Evolutionary conservation across 2,888 invertebrate genomes (phyloP).

Genomic region (Strigamia maritima): DNA sequence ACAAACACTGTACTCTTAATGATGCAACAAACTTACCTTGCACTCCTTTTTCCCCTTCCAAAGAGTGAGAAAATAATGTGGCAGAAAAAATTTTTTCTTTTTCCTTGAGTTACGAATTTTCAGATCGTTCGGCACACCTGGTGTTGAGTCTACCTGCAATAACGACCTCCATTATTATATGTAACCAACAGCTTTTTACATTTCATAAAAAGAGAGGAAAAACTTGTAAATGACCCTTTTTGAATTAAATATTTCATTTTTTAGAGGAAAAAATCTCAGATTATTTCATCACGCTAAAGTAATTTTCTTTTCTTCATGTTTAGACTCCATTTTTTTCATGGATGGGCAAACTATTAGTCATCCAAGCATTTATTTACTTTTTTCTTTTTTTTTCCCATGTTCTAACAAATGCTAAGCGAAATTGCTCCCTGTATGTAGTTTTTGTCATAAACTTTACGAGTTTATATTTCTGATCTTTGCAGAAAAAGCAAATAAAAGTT

Average conservation of each 20-base stretch:
- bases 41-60: not conserved
- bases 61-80: not conserved
- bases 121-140: conserved; percentile 14
- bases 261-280: not conserved
- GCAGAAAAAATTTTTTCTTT: not conserved
- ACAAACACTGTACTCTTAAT: conserved; percentile 1
- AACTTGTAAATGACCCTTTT: conserved; percentile 8
- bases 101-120: not conserved
- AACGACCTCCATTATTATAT: conserved; percentile 20
- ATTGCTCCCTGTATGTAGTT: not conserved
- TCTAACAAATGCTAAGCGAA: not conserved
- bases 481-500: not conserved
- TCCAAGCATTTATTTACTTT: not conserved
- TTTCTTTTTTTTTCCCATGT: not conserved
- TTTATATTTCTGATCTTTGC: conserved; percentile 4
- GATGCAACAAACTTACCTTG: conserved; percentile 6
- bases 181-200: conserved; percentile 23
- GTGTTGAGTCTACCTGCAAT: conserved; percentile 6
- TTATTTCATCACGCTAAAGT: conserved; percentile 20
- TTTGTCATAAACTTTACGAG: not conserved
- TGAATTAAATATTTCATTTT: not conserved
- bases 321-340: not conserved
- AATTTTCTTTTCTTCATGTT: not conserved
- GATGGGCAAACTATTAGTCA: conserved; percentile 14
- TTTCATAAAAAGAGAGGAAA: not conserved